Percentiles rank a stretch among this genome's conserved stretches.
These are phyloP conservation scores for Triplophysa dalaica DNA, from an alignment of 2,113 vertebrate genomes.

Conservation along the genomic window DNA sequence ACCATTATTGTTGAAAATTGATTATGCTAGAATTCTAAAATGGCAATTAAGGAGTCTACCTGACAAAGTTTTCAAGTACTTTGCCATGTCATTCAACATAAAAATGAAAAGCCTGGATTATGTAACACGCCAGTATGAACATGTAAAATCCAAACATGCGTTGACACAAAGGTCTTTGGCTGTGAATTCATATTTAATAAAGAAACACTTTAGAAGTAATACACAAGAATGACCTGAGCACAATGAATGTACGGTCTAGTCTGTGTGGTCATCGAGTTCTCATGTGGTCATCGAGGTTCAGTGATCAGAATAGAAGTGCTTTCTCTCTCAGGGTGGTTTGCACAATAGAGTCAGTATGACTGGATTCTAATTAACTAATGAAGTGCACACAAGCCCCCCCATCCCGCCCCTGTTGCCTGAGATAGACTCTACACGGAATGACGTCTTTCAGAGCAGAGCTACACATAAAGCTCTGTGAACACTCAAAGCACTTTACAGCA, in stretches of 20 bases:
- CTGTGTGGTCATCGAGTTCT: not conserved
- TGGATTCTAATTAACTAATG: constrained; percentile 71
- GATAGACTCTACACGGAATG: not conserved
- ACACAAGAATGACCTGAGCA: not conserved
- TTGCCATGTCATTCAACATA: not conserved
- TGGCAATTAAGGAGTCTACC: constrained; percentile 26
- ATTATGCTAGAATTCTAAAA: constrained; percentile 25
- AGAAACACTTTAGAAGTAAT: not conserved
- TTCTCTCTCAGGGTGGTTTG: not conserved
- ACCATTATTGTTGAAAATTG: constrained; percentile 37
- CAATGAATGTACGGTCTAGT: constrained; percentile 6
- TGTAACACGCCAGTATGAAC: not conserved
- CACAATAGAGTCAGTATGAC: constrained; percentile 48
- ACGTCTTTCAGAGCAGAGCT: constrained; percentile 8
- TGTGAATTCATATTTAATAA: not conserved
- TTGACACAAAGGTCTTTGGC: not conserved
- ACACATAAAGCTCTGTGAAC: constrained; percentile 1
- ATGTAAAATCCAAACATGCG: not conserved
- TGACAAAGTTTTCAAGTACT: not conserved
- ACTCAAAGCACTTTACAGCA: constrained; percentile 19
- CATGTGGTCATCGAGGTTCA: not conserved
- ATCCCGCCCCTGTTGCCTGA: not conserved
- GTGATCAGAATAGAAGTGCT: constrained; percentile 21
- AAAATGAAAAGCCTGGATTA: not conserved
- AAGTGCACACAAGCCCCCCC: constrained; percentile 54